These are phyloP conservation scores for Parazoanthus darwini DNA, from an alignment of 92 coral and sea anemone species.

Conservation along the genomic window DNA sequence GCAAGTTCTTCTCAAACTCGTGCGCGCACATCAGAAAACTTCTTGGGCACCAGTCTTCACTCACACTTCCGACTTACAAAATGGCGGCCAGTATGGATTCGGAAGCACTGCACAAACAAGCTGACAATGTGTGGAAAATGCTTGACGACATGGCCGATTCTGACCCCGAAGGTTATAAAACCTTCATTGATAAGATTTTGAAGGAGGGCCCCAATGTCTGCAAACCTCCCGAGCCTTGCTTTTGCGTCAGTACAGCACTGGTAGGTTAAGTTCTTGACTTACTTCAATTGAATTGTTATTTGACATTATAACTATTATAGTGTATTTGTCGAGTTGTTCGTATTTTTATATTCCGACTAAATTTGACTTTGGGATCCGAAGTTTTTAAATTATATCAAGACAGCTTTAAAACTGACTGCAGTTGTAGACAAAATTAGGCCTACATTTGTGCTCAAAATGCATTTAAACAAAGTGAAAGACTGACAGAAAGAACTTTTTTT, in stretches of 20 bases:
- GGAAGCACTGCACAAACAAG: conserved; percentile 66
- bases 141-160: conserved; percentile 90
- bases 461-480: too few relatives aligned
- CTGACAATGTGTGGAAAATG: conserved; percentile 94
- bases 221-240: conserved; percentile 89
- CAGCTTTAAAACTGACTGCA: too few relatives aligned
- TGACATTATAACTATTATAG: too few relatives aligned
- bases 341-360: too few relatives aligned
- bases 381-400: background rate
- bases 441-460: too few relatives aligned
- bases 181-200: conserved; percentile 77
- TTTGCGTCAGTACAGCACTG: conserved; percentile 80
- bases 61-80: conserved; percentile 4
- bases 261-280: conserved; percentile 42
- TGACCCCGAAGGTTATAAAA: conserved; percentile 86
- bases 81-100: conserved; percentile 75
- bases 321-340: background rate
- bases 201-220: conserved; percentile 74
- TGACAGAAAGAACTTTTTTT: too few relatives aligned
- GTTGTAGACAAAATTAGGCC: too few relatives aligned
- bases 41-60: conserved; percentile 28
- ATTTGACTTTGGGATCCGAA: background rate
- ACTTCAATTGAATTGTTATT: too few relatives aligned
- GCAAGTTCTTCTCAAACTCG: background rate
- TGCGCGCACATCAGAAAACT: background rate